Base-by-base conservation (phyloP, 1,140 invertebrate genomes). In the Luehdorfia chinensis region DNA sequence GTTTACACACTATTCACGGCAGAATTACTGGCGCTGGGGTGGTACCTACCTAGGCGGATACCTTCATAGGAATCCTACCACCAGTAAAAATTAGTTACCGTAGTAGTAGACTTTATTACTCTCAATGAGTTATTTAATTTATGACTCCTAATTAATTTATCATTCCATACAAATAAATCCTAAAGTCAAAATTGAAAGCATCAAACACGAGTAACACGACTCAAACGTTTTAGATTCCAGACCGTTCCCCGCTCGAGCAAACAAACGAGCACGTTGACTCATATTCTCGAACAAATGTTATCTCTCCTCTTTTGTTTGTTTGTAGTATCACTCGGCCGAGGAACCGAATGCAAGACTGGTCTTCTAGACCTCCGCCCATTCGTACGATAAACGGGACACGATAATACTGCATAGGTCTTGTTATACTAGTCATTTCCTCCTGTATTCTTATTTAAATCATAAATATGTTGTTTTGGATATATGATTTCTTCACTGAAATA, bases 271-370 rank as follows among this genome's bases (percentile, higher is more conserved):
- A 56, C 72, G 72, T 75, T 83, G 78, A 80, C 66, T 84, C 74
- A 81, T 76, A 66, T 68, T 74, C 64, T 60, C 69, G 69, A 84
- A 77, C 80, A 84, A 84, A 80, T 80, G 78, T 79, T 80, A 79
- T 83, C 75, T 75, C 65, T 83, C 78, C 73, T 74, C 75, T 85
- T 80, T 83, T 83, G 75, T 85, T 84, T 84, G 75, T 83, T 83
- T 78, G 74, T 80, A 80, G 75, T 84, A 84, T 83, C 73, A 77
- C 75, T 69, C 64, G 14, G 43, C 57, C 51, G 65, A 63, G 66
- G 63, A 60, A 65, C 58, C 50, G 33, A 51, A 31, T 31, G 28
- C 43, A 14, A 14, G 47, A 33, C 65, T 60, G 64, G 47, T 7
- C 16, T 44, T 8, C 28, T 16, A 49, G 63, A 55, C 49, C 75